Evolutionary conservation across 1,140 invertebrate genomes (phyloP), one percentile per base, ranked within the genome.

Genomic region (Anastrepha ludens): DNA sequence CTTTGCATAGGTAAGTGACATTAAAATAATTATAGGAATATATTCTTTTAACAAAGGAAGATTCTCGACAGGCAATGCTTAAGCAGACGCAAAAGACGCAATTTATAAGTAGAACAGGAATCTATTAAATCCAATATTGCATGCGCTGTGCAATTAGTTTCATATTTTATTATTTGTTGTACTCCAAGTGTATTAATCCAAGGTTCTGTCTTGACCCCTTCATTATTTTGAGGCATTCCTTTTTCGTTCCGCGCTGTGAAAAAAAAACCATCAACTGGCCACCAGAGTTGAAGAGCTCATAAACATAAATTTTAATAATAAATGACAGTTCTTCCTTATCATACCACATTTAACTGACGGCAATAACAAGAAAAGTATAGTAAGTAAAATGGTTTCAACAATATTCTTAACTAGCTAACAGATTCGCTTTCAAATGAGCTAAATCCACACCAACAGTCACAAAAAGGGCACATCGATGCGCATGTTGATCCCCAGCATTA

Each of bases 281-380:
- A 81, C 74, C 74, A 41, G 74, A 81, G 44, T 55, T 81, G 74
- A 20, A 81, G 1, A 20, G 44, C 8, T 47, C 7, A 81, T 20
- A 5, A 81, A 55, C 70, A 81, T 55, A 58, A 81, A 81, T 81
- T 81, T 55, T 81, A 81, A 81, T 58, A 81, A 81, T 20, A 50
- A 81, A 81, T 55, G 74, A 81, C 50, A 81, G 74, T 29, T 2
- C 9, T 55, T 5, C 11, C 47, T 81, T 81, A 81, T 81, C 74
- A 41, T 44, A 9, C n/a, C n/a, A n/a, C 74, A 50, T 20, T 55
- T 55, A 81, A 70, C n/a, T 20, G 47, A 81, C 44, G 20, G 8
- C 50, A 55, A 67, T 74, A 74, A 74, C 3, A 3, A 11, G 47
- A 55, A 20, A 20, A 81, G 17, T n/a, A 81, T 81, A 55, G 3